Evolutionary conservation across 2,888 invertebrate species (phyloP).

Genomic region (Rhogogaster chlorosoma): DNA sequence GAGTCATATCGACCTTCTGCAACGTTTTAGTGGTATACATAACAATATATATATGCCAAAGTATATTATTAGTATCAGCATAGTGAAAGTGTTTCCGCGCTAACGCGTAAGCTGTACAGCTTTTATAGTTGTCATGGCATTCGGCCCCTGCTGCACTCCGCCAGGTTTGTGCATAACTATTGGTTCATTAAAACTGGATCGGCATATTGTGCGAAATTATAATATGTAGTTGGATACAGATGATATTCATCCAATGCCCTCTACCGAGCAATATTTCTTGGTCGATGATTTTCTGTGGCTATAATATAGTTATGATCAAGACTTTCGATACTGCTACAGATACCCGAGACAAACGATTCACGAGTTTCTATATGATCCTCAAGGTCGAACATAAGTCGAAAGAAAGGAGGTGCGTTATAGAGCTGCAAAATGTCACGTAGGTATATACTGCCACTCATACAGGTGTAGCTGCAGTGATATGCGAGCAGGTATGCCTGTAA

Average conservation of each 20-base stretch:
- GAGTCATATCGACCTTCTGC: slow-evolving; percentile 30
- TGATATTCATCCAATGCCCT: neutral
- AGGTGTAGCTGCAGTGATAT: neutral
- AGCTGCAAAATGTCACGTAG: slow-evolving; percentile 26
- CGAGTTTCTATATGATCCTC: slow-evolving; percentile 23
- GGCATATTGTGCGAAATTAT: neutral
- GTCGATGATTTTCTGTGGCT: neutral
- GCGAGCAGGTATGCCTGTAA: neutral
- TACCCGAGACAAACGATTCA: slow-evolving; percentile 16
- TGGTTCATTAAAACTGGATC: neutral
- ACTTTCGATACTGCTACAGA: slow-evolving; percentile 4
- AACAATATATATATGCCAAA: neutral
- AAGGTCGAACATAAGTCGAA: slow-evolving; percentile 46
- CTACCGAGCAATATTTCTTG: neutral
- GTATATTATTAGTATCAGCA: slow-evolving; percentile 40
- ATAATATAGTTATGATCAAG: neutral
- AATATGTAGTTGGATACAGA: neutral
- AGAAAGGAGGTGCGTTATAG: slow-evolving; percentile 34
- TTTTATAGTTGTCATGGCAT: slow-evolving; percentile 28
- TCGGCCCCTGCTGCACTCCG: neutral
- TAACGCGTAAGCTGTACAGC: slow-evolving; percentile 7
- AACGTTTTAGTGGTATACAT: slow-evolving; percentile 1
- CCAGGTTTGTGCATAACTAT: neutral
- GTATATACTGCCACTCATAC: neutral
- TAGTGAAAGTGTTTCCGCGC: slow-evolving; percentile 49